Evolutionary conservation across 2,113 vertebrate species (phyloP).

Genomic region (Octodon degus): DNA sequence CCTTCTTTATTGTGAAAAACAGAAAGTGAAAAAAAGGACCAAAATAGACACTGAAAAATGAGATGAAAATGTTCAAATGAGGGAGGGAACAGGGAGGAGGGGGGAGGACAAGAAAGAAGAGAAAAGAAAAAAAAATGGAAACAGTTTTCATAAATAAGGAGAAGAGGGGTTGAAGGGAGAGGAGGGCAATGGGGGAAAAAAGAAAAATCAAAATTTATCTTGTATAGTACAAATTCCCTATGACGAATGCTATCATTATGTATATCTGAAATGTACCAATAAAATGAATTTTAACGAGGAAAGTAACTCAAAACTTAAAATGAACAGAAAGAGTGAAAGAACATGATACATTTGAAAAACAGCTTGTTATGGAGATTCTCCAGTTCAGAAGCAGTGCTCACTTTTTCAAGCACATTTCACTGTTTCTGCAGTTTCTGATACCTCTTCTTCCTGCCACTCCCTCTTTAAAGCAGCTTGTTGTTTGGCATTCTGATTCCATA

Average conservation of each 20-base stretch:
- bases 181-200: background rate
- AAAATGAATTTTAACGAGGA: background rate
- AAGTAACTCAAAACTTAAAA: slow-evolving; percentile 22
- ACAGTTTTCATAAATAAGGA: background rate
- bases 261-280: background rate
- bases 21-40: background rate
- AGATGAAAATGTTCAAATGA: background rate
- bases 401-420: background rate
- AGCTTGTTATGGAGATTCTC: background rate
- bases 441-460: background rate
- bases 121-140: background rate
- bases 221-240: background rate
- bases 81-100: background rate
- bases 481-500: background rate
- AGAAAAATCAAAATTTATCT: background rate
- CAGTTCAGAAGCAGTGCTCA: background rate
- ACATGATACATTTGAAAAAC: background rate
- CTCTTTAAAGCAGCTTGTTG: background rate
- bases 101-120: background rate
- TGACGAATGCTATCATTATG: background rate
- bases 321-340: background rate
- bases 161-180: background rate
- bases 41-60: background rate
- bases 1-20: background rate
- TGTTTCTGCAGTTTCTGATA: background rate